phyloP scores from a whole-genome alignment of 1,140 invertebrate species.

The Camponotus floridanus region DNA sequence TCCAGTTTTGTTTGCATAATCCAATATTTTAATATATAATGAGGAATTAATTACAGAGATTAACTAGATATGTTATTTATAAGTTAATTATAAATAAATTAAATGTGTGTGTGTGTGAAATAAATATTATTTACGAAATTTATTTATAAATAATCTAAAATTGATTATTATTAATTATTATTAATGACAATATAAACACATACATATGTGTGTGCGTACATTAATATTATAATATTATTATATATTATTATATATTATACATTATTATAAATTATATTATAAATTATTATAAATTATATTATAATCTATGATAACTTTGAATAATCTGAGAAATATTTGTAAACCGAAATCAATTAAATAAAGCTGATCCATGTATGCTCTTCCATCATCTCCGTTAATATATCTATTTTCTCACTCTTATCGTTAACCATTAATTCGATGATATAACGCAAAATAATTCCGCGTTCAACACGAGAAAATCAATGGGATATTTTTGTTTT shows the following conservation, averaged over 20 bases:
- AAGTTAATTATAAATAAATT: too few species aligned
- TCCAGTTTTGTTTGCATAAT: background rate
- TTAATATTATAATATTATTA: background rate
- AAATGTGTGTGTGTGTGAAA: too few species aligned
- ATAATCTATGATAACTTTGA: too few species aligned
- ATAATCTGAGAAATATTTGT: background rate
- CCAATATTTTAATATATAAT: background rate
- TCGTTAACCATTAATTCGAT: constrained; percentile 8
- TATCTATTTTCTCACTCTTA: background rate
- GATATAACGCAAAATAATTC: constrained; percentile 26
- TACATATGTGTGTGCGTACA: background rate
- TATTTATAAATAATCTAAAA: background rate
- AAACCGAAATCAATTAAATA: background rate
- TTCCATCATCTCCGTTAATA: background rate
- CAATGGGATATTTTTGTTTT: constrained; percentile 7
- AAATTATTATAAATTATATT: too few species aligned
- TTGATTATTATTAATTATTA: background rate
- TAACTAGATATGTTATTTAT: background rate
- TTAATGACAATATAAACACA: background rate
- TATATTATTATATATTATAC: too few species aligned
- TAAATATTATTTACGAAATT: too few species aligned
- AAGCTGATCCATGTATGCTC: background rate
- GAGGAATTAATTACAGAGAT: background rate
- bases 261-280: too few species aligned
- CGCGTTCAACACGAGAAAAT: background rate